Base-by-base conservation (phyloP, 2,888 invertebrate genomes). In the Nymphalis c-album region DNA sequence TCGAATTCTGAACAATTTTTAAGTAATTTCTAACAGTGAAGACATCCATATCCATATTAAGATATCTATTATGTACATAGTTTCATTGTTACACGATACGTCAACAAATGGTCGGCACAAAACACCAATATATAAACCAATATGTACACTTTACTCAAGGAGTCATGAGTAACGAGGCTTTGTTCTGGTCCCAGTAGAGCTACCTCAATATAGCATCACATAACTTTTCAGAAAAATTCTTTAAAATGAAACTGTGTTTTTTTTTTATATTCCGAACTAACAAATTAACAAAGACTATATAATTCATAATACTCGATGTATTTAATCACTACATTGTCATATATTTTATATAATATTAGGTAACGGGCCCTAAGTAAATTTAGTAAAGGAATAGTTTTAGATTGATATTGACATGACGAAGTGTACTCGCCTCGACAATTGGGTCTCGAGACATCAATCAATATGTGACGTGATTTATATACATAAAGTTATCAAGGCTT, bases 361-460 rank as follows among this genome's bases (percentile, higher is more conserved):
- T 59, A 53, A 57, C 35, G n/a, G 51, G 22, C 61, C 26, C 64
- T 50, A 53, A 61, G 64, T 69, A 65, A 47, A 62, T 65, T 57
- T 51, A 35, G 40, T 40, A 35, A 58, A 47, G 60, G 51, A 67
- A 70, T 61, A 70, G 51, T 57, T 40, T 13, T 40, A 40, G 40
- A 40, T 40, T 40, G 40, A 40, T 58, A 70, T 70, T 63, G 63
- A 67, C 63, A 35, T 26, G 35, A 47, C 22, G 47, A 47, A 17
- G 46, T 46, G 46, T 31, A 40, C 55, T 57, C n/a, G 26, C 48
- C 55, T 53, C 40, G 31, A 22, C 60, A 64, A 58, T 65, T 40
- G 58, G 51, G 62, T 53, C 7, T 48, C 17, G 26, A 58, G 50
- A 51, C 48, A 58, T 58, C 62, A 20, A 45, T 58, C 57, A 67